Percentiles rank a stretch among this genome's conserved stretches.
phyloP scores from a whole-genome alignment of 1,140 invertebrate species.

The Megalopta genalis region DNA sequence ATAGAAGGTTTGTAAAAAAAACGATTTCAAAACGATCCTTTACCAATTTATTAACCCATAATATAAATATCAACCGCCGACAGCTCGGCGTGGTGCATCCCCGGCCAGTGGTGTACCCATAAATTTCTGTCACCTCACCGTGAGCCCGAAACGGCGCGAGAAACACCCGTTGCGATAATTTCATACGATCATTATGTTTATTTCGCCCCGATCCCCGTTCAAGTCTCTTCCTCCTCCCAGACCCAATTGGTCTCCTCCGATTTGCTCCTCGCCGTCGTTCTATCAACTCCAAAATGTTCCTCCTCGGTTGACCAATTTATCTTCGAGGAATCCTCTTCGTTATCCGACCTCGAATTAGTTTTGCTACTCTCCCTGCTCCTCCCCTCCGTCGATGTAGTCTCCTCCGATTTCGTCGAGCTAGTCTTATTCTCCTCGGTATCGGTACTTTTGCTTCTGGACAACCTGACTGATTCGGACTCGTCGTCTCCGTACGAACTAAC shows the following conservation, averaged over 20 bases:
- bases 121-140: neutral
- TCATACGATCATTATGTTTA: conserved; percentile 3
- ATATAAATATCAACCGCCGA: conserved; percentile 32
- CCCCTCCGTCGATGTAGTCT: conserved; percentile 31
- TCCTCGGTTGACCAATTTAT: conserved; percentile 67
- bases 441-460: conserved; percentile 22
- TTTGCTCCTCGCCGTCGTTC: conserved; percentile 52
- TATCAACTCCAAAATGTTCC: conserved; percentile 50
- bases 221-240: conserved; percentile 70
- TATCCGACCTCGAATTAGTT: conserved; percentile 49
- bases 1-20: conserved; percentile 3
- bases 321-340: conserved; percentile 54
- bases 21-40: conserved; percentile 10
- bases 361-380: conserved; percentile 33
- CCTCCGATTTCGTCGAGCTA: conserved; percentile 52
- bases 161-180: conserved; percentile 4
- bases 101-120: neutral
- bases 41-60: conserved; percentile 43
- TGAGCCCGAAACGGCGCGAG: neutral
- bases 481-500: conserved; percentile 40
- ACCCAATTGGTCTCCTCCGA: conserved; percentile 68
- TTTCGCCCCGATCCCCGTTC: conserved; percentile 25
- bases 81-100: neutral
- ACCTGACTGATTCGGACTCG: conserved; percentile 40
- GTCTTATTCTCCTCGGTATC: conserved; percentile 51